These are phyloP conservation scores for Pemphredon lugubris DNA, from an alignment of 2,888 invertebrate genomes.

Conservation along the genomic window DNA sequence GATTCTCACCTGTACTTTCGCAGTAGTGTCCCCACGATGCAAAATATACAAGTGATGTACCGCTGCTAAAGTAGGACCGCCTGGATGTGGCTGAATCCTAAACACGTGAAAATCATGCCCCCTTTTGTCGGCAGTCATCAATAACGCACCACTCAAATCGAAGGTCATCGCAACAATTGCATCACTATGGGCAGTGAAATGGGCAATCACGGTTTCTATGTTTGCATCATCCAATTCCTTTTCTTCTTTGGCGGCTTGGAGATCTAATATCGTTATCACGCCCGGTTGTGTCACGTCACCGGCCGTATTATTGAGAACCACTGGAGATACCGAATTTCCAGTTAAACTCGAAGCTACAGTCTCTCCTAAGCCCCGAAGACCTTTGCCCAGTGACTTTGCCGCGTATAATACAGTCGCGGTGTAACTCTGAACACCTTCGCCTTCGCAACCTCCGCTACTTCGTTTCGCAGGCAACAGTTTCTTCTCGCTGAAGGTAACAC, in stretches of 20 bases:
- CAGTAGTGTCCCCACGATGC: conserved; percentile 97
- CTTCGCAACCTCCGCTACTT: conserved; percentile 92
- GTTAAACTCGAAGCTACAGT: conserved; percentile 95
- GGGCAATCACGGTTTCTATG: conserved; percentile 90
- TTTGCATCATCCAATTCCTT: conserved; percentile 85
- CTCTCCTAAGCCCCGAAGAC: conserved; percentile 93
- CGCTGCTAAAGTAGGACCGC: conserved; percentile 91
- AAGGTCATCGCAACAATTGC: conserved; percentile 95
- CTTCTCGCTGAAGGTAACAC: conserved; percentile 88
- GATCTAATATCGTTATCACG: conserved; percentile 93
- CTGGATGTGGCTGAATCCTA: conserved; percentile 95
- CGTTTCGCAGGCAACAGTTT: conserved; percentile 89
- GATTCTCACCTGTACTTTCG: conserved; percentile 89
- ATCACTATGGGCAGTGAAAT: conserved; percentile 93
- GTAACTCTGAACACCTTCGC: conserved; percentile 92
- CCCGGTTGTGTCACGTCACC: conserved; percentile 90
- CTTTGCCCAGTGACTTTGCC: conserved; percentile 96
- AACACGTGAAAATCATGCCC: conserved; percentile 99
- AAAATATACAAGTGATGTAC: conserved; percentile 97
- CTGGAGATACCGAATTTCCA: conserved; percentile 80
- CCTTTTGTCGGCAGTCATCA: conserved; percentile 94
- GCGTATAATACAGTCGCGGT: conserved; percentile 97
- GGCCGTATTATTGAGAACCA: conserved; percentile 65
- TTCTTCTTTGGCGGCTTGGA: conserved; percentile 86
- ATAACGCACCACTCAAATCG: conserved; percentile 93